phyloP scores from a whole-genome alignment of 1,140 invertebrate species.

The Patella vulgata region DNA sequence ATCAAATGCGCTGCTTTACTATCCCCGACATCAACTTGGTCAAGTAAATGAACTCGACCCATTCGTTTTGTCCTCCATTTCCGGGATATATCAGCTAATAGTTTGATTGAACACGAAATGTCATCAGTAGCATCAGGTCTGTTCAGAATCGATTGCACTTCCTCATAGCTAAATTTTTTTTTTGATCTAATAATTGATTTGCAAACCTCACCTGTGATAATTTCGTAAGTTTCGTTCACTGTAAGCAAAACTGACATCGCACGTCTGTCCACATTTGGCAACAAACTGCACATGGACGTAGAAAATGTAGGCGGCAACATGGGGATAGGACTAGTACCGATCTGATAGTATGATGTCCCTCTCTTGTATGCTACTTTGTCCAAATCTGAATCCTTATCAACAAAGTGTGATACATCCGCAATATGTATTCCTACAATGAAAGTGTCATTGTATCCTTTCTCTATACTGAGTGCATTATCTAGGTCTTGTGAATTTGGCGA shows the following conservation, averaged over 20 bases:
- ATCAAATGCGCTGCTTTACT: constrained; percentile 19
- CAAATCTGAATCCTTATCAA: constrained; percentile 45
- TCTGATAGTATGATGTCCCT: constrained; percentile 47
- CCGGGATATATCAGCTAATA: too few species aligned
- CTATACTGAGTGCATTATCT: constrained; percentile 90
- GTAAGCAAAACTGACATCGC: constrained; percentile 54
- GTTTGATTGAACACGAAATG: too few species aligned
- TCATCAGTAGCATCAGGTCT: too few species aligned
- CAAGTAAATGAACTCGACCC: too few species aligned
- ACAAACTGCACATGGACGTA: constrained; percentile 64
- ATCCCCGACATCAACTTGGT: too few species aligned
- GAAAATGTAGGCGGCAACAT: constrained; percentile 64
- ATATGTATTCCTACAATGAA: constrained; percentile 59
- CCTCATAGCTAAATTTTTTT: constrained; percentile 42
- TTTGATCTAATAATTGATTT: constrained; percentile 49
- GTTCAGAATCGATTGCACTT: constrained; percentile 16
- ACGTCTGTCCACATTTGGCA: constrained; percentile 56
- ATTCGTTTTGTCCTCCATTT: too few species aligned
- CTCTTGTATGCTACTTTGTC: constrained; percentile 57
- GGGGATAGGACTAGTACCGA: constrained; percentile 48
- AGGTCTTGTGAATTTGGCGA: constrained; percentile 97
- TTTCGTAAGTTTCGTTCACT: constrained; percentile 47
- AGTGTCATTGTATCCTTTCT: constrained; percentile 42
- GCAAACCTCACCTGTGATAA: constrained; percentile 31
- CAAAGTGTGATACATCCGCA: constrained; percentile 61